Evolutionary conservation across 2,888 invertebrate species (phyloP), one percentile per base, ranked within the genome.

Genomic region (Leucania comma): DNA sequence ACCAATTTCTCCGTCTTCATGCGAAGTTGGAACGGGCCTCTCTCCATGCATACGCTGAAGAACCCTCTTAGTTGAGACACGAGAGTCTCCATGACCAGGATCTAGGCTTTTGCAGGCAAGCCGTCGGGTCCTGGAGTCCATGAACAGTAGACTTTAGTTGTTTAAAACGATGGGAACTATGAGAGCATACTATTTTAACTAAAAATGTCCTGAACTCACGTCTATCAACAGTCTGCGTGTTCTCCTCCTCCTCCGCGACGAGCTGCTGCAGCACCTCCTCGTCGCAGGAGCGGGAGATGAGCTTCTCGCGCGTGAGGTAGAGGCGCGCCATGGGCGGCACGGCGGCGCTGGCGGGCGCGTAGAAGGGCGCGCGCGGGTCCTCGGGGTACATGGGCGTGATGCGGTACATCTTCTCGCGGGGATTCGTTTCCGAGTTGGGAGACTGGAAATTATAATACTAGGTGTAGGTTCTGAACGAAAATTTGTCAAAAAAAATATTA

Each of bases 311-410:
- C 22, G 97, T 97, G 63, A 99, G 95, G 87, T 98, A 97, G 3
- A 99, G 96, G 42, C 95, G 88, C 0, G 99, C 99, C 91, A 99
- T 93, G 0, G 99, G 98, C 50, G 97, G 97, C 96, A 99, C 98
- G 66, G 96, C 96, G 29, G 91, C 87, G 4, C 96, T 96, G 4
- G 96, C 93, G 0, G 98, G 97, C 90, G 98, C 97, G 93, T 98
- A 99, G 94, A 99, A 99, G 0, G 99, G 99, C 0, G 99, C 98
- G 74, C 98, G 97, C 0, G 98, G 98, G 95, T 99, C 98, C 92
- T 98, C 98, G 0, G 99, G 99, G 92, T 98, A 98, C 93, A 97
- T 98, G 3, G 98, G 97, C 0, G 99, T 99, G 86, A 99, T 99
- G 73, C 97, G 97, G 87, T 97, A 97, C 96, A 99, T 99, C 82